Evolutionary conservation across 1,140 invertebrate genomes (phyloP).

Genomic region (Helicoverpa zea): DNA sequence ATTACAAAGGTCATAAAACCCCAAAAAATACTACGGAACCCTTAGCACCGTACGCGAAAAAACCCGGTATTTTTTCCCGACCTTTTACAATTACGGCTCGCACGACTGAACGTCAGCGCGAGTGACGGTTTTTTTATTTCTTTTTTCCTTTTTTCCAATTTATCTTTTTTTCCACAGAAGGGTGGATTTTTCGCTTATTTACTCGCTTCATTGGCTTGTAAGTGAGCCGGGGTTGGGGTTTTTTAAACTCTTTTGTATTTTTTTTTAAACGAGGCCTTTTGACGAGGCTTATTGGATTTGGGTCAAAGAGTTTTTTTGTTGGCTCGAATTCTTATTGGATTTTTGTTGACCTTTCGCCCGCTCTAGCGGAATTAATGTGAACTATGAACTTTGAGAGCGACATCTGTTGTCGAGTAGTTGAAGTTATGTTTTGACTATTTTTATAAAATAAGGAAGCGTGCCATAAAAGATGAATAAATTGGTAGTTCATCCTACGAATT

Average conservation of each 20-base stretch:
- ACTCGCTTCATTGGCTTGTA: constrained; percentile 85
- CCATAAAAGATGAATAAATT: too few relatives aligned
- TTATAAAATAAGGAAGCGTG: too few relatives aligned
- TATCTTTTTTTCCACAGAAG: constrained; percentile 82
- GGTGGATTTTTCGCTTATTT: constrained; percentile 86
- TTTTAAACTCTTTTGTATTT: constrained; percentile 74
- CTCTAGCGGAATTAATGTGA: constrained; percentile 45
- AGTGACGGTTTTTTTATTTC: constrained; percentile 73
- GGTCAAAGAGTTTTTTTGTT: constrained; percentile 65
- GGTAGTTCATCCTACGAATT: too few relatives aligned
- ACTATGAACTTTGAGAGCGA: constrained; percentile 47
- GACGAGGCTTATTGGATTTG: constrained; percentile 73
- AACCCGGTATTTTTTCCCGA: constrained; percentile 70
- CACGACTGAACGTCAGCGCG: constrained; percentile 76
- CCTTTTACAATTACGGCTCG: constrained; percentile 80
- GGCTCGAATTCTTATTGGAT: constrained; percentile 52
- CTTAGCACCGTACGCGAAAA: constrained; percentile 5
- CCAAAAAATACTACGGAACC: constrained; percentile 64
- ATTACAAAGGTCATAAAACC: constrained; percentile 10
- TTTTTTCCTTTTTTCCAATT: constrained; percentile 76
- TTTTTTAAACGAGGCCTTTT: constrained; percentile 67
- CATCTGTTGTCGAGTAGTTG: constrained; percentile 60
- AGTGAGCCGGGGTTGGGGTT: constrained; percentile 79
- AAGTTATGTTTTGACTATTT: too few relatives aligned
- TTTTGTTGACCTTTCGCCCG: constrained; percentile 12